phyloP scores from a whole-genome alignment of 2,113 vertebrate genomes.

The Chinchilla lanigera region DNA sequence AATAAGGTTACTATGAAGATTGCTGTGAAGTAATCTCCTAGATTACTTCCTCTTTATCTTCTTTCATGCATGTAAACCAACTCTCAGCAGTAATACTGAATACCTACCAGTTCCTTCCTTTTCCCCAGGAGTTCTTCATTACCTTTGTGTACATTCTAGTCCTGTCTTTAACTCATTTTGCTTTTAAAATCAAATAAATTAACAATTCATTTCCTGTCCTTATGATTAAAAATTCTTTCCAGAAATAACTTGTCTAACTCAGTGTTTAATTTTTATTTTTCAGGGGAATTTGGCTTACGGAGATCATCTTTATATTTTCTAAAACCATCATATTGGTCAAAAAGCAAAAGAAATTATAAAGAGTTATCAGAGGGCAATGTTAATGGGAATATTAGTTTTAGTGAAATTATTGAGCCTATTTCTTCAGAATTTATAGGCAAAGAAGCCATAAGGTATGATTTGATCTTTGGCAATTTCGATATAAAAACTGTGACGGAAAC shows the following conservation, averaged over 20 bases:
- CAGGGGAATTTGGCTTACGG: constrained; percentile 94
- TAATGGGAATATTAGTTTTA: constrained; percentile 87
- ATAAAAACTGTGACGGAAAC: background rate
- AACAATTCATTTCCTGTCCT: background rate
- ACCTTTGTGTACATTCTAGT: background rate
- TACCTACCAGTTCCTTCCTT: background rate
- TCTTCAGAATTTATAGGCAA: constrained; percentile 95
- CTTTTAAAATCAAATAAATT: constrained; percentile 17
- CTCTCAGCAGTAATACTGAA: background rate
- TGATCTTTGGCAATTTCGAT: background rate
- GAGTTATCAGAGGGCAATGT: constrained; percentile 92
- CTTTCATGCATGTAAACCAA: background rate
- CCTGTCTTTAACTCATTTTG: background rate
- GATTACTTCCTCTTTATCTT: background rate
- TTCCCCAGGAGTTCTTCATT: background rate
- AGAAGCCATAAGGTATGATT: constrained; percentile 95
- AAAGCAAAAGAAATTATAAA: constrained; percentile 90
- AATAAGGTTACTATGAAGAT: background rate
- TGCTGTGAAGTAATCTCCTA: background rate
- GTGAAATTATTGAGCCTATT: constrained; percentile 91
- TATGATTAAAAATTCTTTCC: constrained; percentile 46
- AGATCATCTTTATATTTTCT: constrained; percentile 94
- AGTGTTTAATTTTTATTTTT: background rate
- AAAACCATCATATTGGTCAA: constrained; percentile 98
- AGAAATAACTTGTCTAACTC: constrained; percentile 43